Evolutionary conservation across 2,113 vertebrate genomes (phyloP).

Genomic region (Climacteris rufus): DNA sequence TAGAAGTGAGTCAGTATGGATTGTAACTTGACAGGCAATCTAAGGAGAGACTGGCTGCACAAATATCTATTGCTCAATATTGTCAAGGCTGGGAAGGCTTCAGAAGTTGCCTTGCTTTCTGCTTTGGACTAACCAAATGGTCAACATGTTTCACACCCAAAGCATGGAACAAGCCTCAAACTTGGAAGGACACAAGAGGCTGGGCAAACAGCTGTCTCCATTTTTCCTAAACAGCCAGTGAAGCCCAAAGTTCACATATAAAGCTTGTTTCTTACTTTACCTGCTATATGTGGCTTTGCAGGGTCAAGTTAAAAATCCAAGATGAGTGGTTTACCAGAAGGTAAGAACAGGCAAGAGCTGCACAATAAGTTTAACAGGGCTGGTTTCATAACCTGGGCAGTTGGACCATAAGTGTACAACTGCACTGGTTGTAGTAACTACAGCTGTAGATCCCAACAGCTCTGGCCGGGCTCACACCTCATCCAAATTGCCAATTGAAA

Average conservation of each 20-base stretch:
- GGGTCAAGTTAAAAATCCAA: neutral
- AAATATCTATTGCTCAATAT: neutral
- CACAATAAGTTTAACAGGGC: neutral
- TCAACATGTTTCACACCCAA: neutral
- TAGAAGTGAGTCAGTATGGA: neutral
- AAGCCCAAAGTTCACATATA: neutral
- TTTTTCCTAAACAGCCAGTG: neutral
- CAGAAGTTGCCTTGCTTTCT: neutral
- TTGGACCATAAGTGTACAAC: neutral
- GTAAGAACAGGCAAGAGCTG: neutral
- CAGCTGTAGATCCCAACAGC: neutral
- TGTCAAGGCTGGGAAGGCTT: neutral
- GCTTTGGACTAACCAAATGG: neutral
- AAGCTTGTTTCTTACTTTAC: neutral
- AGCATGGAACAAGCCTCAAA: neutral
- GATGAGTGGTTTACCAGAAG: neutral
- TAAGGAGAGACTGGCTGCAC: neutral
- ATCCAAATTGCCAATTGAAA: neutral
- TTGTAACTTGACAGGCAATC: neutral
- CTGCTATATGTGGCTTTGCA: neutral
- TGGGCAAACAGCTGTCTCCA: neutral
- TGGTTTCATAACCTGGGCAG: neutral
- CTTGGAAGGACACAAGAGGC: neutral
- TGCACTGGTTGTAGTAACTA: neutral
- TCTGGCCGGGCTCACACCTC: neutral